Evolutionary conservation across 2,888 invertebrate genomes (phyloP).

Genomic region (Cinara cedri): DNA sequence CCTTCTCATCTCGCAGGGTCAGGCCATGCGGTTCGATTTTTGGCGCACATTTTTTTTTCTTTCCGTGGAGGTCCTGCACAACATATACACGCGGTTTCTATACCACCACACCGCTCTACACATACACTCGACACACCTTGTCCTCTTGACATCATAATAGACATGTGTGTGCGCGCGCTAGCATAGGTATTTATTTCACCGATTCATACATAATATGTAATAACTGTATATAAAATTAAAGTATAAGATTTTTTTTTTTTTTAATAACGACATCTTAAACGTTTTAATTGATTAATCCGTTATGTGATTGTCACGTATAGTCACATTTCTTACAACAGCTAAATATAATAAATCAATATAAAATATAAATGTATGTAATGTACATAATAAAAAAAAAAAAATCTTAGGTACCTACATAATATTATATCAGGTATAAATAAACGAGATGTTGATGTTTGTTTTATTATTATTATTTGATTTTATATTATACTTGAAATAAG

Average conservation of each 20-base stretch:
- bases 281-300: neutral
- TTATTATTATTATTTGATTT: no score
- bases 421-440: no score
- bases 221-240: neutral
- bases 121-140: constrained; percentile 35
- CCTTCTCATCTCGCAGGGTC: constrained; percentile 55
- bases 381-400: no score
- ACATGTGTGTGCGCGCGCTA: neutral
- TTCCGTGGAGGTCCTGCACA: constrained; percentile 35
- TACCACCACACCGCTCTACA: neutral
- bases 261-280: neutral
- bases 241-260: neutral
- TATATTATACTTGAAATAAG: no score
- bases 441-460: no score
- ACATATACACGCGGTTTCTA: constrained; percentile 40
- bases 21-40: constrained; percentile 38
- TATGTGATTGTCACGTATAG: no score
- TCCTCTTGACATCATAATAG: constrained; percentile 38
- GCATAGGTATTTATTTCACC: neutral
- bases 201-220: no score
- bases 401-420: no score
- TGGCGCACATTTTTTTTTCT: constrained; percentile 13
- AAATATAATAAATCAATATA: no score
- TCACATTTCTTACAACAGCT: no score
- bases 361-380: no score